Base-by-base conservation (phyloP, 1,140 invertebrate genomes). In the Zaprionus ornatus region DNA sequence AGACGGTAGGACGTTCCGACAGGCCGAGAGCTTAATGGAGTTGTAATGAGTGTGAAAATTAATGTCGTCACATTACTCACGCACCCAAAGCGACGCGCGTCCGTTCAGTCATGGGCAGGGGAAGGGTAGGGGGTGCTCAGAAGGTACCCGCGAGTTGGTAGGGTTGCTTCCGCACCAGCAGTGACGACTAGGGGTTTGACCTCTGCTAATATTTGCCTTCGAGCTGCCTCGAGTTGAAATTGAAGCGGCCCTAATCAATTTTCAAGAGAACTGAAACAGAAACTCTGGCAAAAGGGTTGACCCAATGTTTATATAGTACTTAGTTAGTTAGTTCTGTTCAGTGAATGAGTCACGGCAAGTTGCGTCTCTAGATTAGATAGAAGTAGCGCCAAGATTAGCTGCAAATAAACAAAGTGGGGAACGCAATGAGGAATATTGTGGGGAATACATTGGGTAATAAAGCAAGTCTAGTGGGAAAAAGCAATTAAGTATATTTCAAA, bases 1-100 rank as follows among this genome's bases (percentile, higher is more conserved):
- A 5, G 45, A 9, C 17, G 42, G n/a, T 17, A 45, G 37, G 37
- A 52, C 45, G 23, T 37, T 19, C 55, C 63, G 65, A 63, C 75
- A 73, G 71, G 40, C 67, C 42, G 63, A 61, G 71, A 66, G 74
- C 74, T 80, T 90, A 90, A 90, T 90, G 81, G 81, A 90, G 85
- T 90, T 90, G 85, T 90, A 90, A 90, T 90, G 85, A 90, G 85
- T 90, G 85, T 90, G 79, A 90, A 90, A 90, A 90, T 85, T 90
- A 85, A 90, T 90, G 85, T 90, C 85, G 85, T 90, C 85, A 90
- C 86, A 90, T 90, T 90, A 90, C 85, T 90, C 85, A 90, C 86
- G 85, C 85, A 90, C 79, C 74, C 75, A 85, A 83, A 13, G 71
- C 60, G 59, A 50, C 75, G 68, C 40, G 59, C 50, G n/a, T 64